Evolutionary conservation across 1,140 invertebrate genomes (phyloP).

Genomic region (Centruroides vittatus): DNA sequence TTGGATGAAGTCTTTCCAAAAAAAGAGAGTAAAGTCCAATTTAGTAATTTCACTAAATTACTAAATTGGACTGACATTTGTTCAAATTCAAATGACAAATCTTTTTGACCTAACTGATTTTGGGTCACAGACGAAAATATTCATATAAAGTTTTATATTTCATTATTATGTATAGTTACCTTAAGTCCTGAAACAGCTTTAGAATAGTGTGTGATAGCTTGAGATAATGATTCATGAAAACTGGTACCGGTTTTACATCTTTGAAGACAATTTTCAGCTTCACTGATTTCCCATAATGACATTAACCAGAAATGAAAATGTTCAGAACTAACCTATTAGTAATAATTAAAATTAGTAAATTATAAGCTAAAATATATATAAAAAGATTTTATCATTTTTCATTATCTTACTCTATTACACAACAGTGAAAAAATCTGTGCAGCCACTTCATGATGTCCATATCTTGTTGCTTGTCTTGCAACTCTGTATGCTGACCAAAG

Average conservation of each 20-base stretch:
- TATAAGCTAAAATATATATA: background rate
- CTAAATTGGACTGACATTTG: too few relatives aligned
- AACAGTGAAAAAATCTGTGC: constrained; percentile 21
- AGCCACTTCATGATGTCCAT: constrained; percentile 31
- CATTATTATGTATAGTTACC: constrained; percentile 27
- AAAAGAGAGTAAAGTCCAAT: too few relatives aligned
- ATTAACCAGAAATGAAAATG: constrained; percentile 80
- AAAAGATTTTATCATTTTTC: constrained; percentile 3
- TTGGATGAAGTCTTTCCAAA: too few relatives aligned
- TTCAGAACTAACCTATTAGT: constrained; percentile 60
- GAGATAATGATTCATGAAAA: constrained; percentile 21
- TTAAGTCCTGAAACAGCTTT: constrained; percentile 53
- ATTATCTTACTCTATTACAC: constrained; percentile 10
- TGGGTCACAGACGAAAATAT: too few relatives aligned
- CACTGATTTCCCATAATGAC: constrained; percentile 41
- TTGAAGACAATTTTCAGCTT: constrained; percentile 30
- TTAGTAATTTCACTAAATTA: too few relatives aligned
- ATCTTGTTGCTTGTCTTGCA: constrained; percentile 64
- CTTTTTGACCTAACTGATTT: too few relatives aligned
- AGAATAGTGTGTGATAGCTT: constrained; percentile 28
- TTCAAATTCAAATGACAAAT: too few relatives aligned
- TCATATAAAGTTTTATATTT: too few relatives aligned
- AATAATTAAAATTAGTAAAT: constrained; percentile 5
- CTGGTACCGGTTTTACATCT: constrained; percentile 3
- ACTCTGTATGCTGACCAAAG: constrained; percentile 76